Percentiles rank a stretch among this genome's conserved stretches.
phyloP scores from a whole-genome alignment of 2,797 vertebrate genomes.

The Rhincodon typus region DNA sequence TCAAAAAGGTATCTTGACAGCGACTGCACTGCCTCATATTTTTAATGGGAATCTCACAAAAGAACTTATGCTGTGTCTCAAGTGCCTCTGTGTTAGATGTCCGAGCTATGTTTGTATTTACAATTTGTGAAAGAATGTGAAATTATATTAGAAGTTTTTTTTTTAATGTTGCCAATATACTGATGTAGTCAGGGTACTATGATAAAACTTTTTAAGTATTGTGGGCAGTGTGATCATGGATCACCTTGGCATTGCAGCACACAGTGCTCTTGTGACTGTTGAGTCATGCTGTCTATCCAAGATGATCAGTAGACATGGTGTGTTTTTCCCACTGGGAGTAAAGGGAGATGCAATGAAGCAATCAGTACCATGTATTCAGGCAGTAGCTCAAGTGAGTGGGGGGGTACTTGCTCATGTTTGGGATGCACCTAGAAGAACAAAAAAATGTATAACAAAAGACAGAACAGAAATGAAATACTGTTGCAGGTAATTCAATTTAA shows the following conservation, averaged over 20 bases:
- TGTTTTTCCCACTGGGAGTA: background rate
- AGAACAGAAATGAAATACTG: background rate
- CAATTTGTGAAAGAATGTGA: background rate
- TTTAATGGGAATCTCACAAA: slow-evolving; percentile 32
- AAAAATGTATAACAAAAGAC: background rate
- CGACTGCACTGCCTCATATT: slow-evolving; percentile 35
- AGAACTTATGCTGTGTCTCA: background rate
- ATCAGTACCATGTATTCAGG: background rate
- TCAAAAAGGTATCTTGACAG: slow-evolving; percentile 37
- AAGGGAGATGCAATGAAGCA: background rate
- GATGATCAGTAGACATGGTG: background rate
- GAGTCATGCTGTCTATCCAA: background rate
- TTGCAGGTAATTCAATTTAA: slow-evolving; percentile 14
- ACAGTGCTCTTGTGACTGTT: background rate
- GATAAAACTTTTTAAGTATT: background rate
- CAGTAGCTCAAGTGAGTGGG: background rate
- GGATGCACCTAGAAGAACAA: background rate
- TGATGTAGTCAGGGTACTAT: background rate
- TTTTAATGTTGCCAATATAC: background rate
- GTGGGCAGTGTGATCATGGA: background rate
- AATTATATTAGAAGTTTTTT: background rate
- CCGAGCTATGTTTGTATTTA: background rate
- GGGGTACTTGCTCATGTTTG: background rate
- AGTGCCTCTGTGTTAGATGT: background rate
- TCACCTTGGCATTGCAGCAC: background rate